Evolutionary conservation across 2,113 vertebrate species (phyloP), one percentile per base, ranked within the genome.

Genomic region (Chaetorhynchus papuensis): DNA sequence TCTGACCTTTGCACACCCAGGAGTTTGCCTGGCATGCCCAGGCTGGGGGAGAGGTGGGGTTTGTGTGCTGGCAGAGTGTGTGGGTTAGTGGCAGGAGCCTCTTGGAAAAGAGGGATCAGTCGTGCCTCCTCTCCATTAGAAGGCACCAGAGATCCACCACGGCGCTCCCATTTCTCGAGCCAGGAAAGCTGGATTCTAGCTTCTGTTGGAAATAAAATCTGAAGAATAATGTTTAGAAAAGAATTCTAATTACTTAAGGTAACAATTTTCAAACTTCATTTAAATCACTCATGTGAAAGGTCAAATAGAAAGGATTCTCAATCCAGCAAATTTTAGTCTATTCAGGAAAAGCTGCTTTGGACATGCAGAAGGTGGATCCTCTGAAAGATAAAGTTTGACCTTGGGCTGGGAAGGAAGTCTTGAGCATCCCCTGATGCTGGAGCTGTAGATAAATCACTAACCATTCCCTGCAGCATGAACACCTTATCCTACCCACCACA

Each of bases 61-160:
- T 68, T 18, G 3, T 27, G 52, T 28, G n/a, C 41, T 41, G n/a
- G n/a, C 3, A 1, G 20, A 41, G 17, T 8, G 10, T 0, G 0
- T 23, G 31, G n/a, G 6, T 12, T 37, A 72, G 68, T 45, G 6
- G 7, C 42, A 39, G 74, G 42, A 77, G 31, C 17, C 24, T 19
- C 41, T 44, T 1, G 11, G 15, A 87, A 50, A 27, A 90, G 27
- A 28, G 13, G 7, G 28, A 13, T 26, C 15, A 63, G 57, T 71
- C 10, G 15, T 19, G 27, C 31, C n/a, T 87, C 31, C 33, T 91
- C n/a, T 93, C 90, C 81, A 1, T 83, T 81, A 87, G 90, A 93
- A 81, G 93, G 94, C 92, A 89, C 82, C 88, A 89, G 88, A 87
- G 89, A 52, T 69, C 89, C 82, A 31, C 41, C 4, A 2, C 3